Conservation (phyloP, 2,113 vertebrate genomes). For the Narcine bancroftii region DNA sequence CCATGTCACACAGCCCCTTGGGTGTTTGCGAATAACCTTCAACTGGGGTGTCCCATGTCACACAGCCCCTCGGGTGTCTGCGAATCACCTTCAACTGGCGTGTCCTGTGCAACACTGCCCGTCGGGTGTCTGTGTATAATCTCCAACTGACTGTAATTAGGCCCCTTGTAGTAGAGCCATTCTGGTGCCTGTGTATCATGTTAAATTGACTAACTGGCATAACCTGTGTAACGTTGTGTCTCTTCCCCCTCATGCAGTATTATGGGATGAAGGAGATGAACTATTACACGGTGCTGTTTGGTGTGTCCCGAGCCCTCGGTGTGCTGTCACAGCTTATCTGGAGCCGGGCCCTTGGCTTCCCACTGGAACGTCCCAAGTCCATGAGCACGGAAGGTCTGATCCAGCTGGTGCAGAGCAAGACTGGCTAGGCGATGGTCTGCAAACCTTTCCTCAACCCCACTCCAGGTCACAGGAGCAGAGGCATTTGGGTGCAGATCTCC, state of each 20-base stretch:
- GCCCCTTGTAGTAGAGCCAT: no score
- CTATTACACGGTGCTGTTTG: constrained; percentile 94
- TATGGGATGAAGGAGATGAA: constrained; percentile 97
- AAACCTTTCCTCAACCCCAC: neutral
- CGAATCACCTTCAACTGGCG: no score
- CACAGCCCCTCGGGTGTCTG: no score
- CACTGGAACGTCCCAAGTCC: constrained; percentile 90
- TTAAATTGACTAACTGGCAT: no score
- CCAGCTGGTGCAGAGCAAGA: constrained; percentile 73
- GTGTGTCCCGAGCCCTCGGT: constrained; percentile 84
- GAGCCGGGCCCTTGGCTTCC: constrained; percentile 86
- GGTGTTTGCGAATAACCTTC: no score
- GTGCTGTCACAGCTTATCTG: constrained; percentile 87
- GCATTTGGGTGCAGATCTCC: no score
- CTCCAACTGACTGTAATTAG: no score
- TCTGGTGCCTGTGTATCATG: no score
- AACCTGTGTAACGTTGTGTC: neutral
- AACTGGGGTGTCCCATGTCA: no score
- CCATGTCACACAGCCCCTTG: no score
- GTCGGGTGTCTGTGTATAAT: no score
- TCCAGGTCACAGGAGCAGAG: neutral
- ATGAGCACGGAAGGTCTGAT: constrained; percentile 93
- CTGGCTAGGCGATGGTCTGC: constrained; percentile 54
- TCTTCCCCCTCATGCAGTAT: constrained; percentile 59
- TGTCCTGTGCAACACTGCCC: no score